Conservation (phyloP, 2,797 vertebrate genomes). For the Arnoldichthys spilopterus region DNA sequence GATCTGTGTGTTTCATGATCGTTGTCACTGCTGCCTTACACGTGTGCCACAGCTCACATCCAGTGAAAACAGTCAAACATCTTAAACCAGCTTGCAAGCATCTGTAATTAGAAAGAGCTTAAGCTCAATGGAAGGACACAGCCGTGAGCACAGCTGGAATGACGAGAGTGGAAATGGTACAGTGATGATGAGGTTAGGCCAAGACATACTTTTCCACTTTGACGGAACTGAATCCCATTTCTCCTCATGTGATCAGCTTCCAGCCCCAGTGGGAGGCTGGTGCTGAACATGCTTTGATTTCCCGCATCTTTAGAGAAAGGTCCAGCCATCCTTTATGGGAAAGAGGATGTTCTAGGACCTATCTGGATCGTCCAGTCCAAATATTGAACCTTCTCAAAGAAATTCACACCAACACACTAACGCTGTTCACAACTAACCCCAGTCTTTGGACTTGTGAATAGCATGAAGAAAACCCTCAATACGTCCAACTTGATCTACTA, state of each 20-base stretch:
- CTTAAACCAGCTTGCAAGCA: constrained; percentile 3
- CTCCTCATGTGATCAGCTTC: constrained; percentile 4
- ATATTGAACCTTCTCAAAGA: not conserved
- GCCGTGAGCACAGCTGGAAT: not conserved
- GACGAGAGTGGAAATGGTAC: not conserved
- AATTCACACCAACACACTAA: no score
- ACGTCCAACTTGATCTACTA: not conserved
- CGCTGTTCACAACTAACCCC: no score
- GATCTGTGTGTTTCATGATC: not conserved
- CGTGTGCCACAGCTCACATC: not conserved
- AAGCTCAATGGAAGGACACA: no score
- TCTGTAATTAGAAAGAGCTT: constrained; percentile 9
- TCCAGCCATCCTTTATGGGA: not conserved
- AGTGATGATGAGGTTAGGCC: not conserved
- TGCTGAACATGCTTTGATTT: not conserved
- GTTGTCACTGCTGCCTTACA: not conserved
- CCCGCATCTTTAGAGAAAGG: not conserved
- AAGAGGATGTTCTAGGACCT: not conserved
- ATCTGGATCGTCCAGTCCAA: not conserved
- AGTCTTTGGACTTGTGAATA: not conserved
- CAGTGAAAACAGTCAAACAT: constrained; percentile 9
- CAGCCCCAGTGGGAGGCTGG: not conserved
- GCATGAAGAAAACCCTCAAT: not conserved
- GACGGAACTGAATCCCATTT: not conserved
- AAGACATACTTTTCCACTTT: not conserved